Evolutionary conservation across 2,797 vertebrate genomes (phyloP), one percentile per base, ranked within the genome.

Genomic region (Salmo trutta): DNA sequence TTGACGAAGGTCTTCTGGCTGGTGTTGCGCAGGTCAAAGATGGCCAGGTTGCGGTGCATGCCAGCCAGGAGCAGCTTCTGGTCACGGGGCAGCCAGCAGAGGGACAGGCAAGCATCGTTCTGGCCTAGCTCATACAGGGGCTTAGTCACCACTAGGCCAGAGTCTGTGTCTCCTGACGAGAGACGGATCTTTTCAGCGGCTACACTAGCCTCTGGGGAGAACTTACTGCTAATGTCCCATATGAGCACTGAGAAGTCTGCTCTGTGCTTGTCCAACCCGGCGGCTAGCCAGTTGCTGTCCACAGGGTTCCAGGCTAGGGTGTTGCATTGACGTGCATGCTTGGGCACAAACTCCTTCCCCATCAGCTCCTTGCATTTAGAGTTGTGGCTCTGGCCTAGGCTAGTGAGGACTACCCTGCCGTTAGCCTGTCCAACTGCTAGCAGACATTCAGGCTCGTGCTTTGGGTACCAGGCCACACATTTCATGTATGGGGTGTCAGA

Each of bases 1-100:
- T 99, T 99, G 24, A 99, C 98, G 81, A 99, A 99, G 12, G 98
- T 98, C 85, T 99, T 99, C 88, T 99, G 98, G 91, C 96, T 99
- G 0, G 97, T 98, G 90, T 98, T 98, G 78, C 98, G 94, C 83
- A 99, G 93, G 88, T 99, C 98, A 73, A 99, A 99, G 83, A 99
- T 98, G 16, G 97, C 97, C 36, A 99, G 89, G 88, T 99, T 99
- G 29, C 98, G 91, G 85, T 99, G 98, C 98, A 99, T 99, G 53
- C 98, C 98, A 0, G 98, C 98, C 84, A 99, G 88, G 0, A 99
- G 95, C 69, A 99, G 93, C 88, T 99, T 99, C 71, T 98, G 96
- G 87, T 99, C 97, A 0, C 96, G 95, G 1, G 98, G 97, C 82
- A 99, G 95, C 98, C 98, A 99, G 86, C 96, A 99, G 16, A 99